Evolutionary conservation across 2,888 invertebrate species (phyloP).

Genomic region (Erebia palarica): DNA sequence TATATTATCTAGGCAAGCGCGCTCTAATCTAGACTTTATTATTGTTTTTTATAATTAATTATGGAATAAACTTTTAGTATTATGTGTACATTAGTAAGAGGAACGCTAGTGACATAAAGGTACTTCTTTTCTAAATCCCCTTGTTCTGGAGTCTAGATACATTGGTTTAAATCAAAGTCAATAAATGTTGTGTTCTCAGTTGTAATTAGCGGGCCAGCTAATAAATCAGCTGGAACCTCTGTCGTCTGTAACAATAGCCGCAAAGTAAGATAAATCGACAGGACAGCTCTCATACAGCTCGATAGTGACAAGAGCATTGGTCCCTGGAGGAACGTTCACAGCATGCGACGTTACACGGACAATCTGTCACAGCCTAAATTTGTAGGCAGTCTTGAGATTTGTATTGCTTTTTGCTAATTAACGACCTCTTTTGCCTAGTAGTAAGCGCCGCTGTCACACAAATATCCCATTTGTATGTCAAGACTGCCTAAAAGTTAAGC

Average conservation of each 20-base stretch:
- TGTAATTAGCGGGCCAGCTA: conserved; percentile 75
- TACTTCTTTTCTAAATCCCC: too few species aligned
- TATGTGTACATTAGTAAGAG: too few species aligned
- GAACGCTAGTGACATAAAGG: too few species aligned
- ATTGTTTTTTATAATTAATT: too few species aligned
- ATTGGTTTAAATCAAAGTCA: conserved; percentile 54
- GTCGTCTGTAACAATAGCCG: conserved; percentile 71
- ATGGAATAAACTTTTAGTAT: too few species aligned
- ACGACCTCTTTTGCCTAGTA: too few species aligned
- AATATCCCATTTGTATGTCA: too few species aligned
- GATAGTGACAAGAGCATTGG: conserved; percentile 71
- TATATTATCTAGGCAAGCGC: too few species aligned
- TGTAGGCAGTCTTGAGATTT: not conserved
- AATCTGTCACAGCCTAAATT: conserved; percentile 45
- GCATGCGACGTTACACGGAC: conserved; percentile 45
- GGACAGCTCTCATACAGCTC: conserved; percentile 73
- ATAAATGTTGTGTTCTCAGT: conserved; percentile 68
- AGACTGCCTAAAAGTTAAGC: too few species aligned
- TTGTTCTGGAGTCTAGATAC: conserved; percentile 38
- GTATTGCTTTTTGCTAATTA: too few species aligned
- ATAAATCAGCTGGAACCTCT: conserved; percentile 75
- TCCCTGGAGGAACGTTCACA: conserved; percentile 56
- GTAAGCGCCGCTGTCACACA: too few species aligned
- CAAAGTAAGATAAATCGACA: conserved; percentile 80
- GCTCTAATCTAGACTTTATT: too few species aligned